phyloP scores from a whole-genome alignment of 2,888 invertebrate genomes.

The Parnassius smintheus region DNA sequence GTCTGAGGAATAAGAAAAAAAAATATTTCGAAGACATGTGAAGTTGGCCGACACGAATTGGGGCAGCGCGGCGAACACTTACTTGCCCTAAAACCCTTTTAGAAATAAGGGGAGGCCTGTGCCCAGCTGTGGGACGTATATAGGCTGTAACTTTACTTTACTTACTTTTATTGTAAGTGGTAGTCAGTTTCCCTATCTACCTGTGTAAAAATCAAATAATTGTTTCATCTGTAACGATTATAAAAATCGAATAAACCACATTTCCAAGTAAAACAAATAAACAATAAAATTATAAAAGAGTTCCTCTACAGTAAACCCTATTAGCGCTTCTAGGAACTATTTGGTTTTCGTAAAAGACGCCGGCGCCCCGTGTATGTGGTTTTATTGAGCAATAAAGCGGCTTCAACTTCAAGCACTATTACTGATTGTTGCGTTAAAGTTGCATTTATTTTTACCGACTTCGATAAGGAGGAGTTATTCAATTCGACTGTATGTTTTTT shows the following conservation, averaged over 20 bases:
- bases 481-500: no score
- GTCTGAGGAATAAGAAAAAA: no score
- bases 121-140: no score
- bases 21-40: no score
- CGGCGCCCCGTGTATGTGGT: conserved; percentile 34
- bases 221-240: conserved; percentile 27
- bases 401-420: conserved; percentile 45
- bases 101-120: no score
- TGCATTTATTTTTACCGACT: conserved; percentile 15
- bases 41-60: no score
- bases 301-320: conserved; percentile 33
- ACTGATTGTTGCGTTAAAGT: conserved; percentile 52
- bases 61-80: no score
- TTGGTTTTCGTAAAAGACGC: conserved; percentile 40
- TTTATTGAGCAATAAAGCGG: conserved; percentile 51
- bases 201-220: conserved; percentile 11
- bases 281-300: conserved; percentile 41
- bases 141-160: no score
- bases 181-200: conserved; percentile 9
- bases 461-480: no score
- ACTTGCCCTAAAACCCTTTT: no score
- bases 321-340: conserved; percentile 44
- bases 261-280: conserved; percentile 47
- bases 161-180: background rate
- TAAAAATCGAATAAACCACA: conserved; percentile 45